Conservation (phyloP, 2,888 invertebrate genomes). For the Gryllus longicercus region DNA sequence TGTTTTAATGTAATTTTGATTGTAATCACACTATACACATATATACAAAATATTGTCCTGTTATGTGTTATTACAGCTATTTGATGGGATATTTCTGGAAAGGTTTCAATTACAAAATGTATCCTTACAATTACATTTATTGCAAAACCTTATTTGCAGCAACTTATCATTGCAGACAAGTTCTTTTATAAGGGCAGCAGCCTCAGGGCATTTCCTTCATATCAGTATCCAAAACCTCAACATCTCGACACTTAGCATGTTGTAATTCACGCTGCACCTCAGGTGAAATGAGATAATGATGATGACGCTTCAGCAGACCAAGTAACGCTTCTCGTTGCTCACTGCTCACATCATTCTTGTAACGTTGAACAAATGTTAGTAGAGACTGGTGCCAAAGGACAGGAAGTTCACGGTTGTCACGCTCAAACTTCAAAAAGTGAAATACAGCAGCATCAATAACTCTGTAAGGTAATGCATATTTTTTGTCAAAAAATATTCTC, state of each 20-base stretch:
- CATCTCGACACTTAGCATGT: conserved; percentile 75
- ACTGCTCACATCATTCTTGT: conserved; percentile 89
- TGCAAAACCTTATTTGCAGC: too few relatives aligned
- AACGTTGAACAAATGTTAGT: conserved; percentile 89
- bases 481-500: conserved; percentile 91
- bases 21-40: too few relatives aligned
- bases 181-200: too few relatives aligned
- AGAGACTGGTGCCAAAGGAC: conserved; percentile 97
- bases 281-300: conserved; percentile 67
- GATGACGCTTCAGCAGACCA: conserved; percentile 70
- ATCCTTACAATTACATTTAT: too few relatives aligned
- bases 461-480: conserved; percentile 93
- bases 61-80: too few relatives aligned
- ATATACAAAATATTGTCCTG: too few relatives aligned
- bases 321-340: conserved; percentile 88
- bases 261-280: conserved; percentile 86
- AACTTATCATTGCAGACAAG: too few relatives aligned
- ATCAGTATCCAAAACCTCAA: conserved; percentile 52
- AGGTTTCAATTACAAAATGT: too few relatives aligned
- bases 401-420: conserved; percentile 79
- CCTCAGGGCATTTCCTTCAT: not conserved
- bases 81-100: too few relatives aligned
- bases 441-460: conserved; percentile 93
- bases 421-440: conserved; percentile 89
- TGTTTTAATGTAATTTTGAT: too few relatives aligned